Evolutionary conservation across 2,797 vertebrate genomes (phyloP), one percentile per base, ranked within the genome.

Genomic region (Lagocephalus sceleratus): DNA sequence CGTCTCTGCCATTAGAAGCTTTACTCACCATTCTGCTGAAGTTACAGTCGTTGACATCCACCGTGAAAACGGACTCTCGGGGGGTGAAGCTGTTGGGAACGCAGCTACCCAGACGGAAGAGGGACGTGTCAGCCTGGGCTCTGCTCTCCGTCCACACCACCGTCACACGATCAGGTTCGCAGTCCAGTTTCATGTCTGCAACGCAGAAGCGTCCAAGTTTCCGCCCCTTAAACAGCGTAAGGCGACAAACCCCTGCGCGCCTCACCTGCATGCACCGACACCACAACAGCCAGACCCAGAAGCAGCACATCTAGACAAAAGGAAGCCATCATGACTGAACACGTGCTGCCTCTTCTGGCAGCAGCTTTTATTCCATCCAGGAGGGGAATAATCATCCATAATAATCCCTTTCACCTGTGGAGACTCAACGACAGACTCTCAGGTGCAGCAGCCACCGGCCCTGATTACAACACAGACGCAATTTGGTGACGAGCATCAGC

Each of bases 51-150:
- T 38, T 26, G 25, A 90, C 6, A 1, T 63, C 57, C 22, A 83
- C 84, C 2, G 8, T 51, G 60, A 92, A 92, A 2, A 76, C 44
- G 0, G 60, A 86, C 48, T 88, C 69, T 5, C 58, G 53, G 7
- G 52, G 41, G 0, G 79, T 73, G 1, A 82, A 0, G 2, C 70
- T 82, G 19, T 69, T 67, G 9, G 89, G 88, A 23, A 50, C 32
- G 57, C 91, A 92, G 63, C 39, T 69, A 0, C 91, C 90, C 42
- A 92, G 75, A 1, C 73, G 86, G 3, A 89, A 64, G 1, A 81
- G 66, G 0, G 73, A 84, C 0, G 20, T 17, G 10, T 89, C 81
- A 0, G 51, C 59, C 40, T 66, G 56, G 9, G 68, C 19, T 26
- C 63, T 57, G 51, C 26, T 22, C 2, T 84, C 81, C 2, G 44